Evolutionary conservation across 1,140 invertebrate genomes (phyloP).

Genomic region (honey bee (Apis mellifera)): Amel_HAv3.1 CM009933.2:8401001-8401500

Average conservation of each 20-base stretch:
- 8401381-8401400: neutral
- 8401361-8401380: neutral
- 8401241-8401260: neutral
- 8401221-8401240: neutral
- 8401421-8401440: neutral
- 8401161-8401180: neutral
- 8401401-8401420: neutral
- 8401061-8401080: too few relatives aligned
- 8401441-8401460: neutral
- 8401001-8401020: neutral
- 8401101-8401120: neutral
- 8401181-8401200: too few relatives aligned
- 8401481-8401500: neutral
- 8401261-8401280: neutral
- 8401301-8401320: neutral
- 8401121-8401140: conserved; percentile 4
- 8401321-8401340: too few relatives aligned
- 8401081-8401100: neutral
- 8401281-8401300: too few relatives aligned
- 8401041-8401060: too few relatives aligned
- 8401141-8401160: neutral
- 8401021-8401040: neutral
- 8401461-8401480: neutral
- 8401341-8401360: too few relatives aligned
- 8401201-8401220: neutral